Evolutionary conservation across 2,888 invertebrate genomes (phyloP).

Genomic region (Lasioglossum figueresi): DNA sequence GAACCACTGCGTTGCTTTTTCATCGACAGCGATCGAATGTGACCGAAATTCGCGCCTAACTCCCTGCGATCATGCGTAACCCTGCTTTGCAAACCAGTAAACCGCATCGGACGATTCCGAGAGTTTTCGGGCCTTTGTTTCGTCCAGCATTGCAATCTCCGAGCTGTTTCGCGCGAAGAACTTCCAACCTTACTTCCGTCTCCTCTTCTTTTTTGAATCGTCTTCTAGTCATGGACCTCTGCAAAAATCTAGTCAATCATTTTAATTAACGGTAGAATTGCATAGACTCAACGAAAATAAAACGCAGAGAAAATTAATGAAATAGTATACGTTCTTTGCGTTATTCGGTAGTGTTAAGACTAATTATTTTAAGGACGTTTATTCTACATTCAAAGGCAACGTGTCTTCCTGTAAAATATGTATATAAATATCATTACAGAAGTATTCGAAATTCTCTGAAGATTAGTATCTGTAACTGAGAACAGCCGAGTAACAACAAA

Average conservation of each 20-base stretch:
- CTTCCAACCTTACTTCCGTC: not conserved
- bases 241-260: not conserved
- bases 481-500: not conserved
- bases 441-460: too few species aligned
- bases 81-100: constrained; percentile 30
- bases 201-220: not conserved
- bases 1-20: constrained; percentile 3
- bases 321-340: too few species aligned
- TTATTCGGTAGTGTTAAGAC: too few species aligned
- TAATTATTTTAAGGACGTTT: too few species aligned
- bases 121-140: constrained; percentile 43
- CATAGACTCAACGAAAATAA: not conserved
- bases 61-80: constrained; percentile 23
- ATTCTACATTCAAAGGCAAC: too few species aligned
- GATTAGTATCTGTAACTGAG: not conserved
- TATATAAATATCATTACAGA: too few species aligned
- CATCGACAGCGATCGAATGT: not conserved
- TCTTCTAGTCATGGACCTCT: not conserved
- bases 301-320: too few species aligned
- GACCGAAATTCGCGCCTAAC: not conserved
- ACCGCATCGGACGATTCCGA: constrained; percentile 23
- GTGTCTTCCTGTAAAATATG: too few species aligned
- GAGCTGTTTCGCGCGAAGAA: constrained; percentile 23
- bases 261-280: not conserved
- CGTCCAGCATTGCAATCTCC: constrained; percentile 35